Base-by-base conservation (phyloP, 2,888 invertebrate genomes). In the Melanchra persicariae region DNA sequence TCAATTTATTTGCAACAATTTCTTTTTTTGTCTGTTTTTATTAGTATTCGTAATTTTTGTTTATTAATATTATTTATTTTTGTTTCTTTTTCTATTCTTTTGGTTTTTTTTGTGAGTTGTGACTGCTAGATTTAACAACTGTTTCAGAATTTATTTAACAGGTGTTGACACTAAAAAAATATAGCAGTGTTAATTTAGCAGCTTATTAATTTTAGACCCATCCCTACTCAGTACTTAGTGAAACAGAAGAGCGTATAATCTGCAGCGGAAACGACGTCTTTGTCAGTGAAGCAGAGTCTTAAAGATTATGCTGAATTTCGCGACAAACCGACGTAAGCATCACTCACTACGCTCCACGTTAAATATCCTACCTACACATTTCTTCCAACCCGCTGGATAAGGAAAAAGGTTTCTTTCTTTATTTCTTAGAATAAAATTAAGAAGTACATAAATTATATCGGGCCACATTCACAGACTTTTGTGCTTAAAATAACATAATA, bases 271-370 rank as follows among this genome's bases (percentile, higher is more conserved):
- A 88, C 86, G 84, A 80, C 83, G 84, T 83, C 87, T 89, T 88
- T 86, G 85, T 88, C 85, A 77, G 82, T 74, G 86, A 85, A 87
- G 84, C 81, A 67, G 79, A 84, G 84, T 77, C 85, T 87, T 87
- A 81, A 85, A 88, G 90, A 90, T 89, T 89, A 89, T 83, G 82
- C 73, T 77, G 82, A 88, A 87, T 84, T 85, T 87, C 81, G 77
- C 74, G 85, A 87, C 88, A 88, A 88, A 86, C 83, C 84, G 72
- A 57, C 81, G 62, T 67, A 76, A 80, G 79, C 72, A 76, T 77
- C 76, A 79, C 77, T 79, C 84, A 75, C 69, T 74, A 64, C 52
- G 58, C 60, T 70, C 60, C 61, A 72, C 49, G 47, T 74, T 73
- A 49, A 73, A 77, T 78, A 73, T 68, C 63, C 24, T 77, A 54